Evolutionary conservation across 2,797 vertebrate species (phyloP).

Genomic region (Falco peregrinus): DNA sequence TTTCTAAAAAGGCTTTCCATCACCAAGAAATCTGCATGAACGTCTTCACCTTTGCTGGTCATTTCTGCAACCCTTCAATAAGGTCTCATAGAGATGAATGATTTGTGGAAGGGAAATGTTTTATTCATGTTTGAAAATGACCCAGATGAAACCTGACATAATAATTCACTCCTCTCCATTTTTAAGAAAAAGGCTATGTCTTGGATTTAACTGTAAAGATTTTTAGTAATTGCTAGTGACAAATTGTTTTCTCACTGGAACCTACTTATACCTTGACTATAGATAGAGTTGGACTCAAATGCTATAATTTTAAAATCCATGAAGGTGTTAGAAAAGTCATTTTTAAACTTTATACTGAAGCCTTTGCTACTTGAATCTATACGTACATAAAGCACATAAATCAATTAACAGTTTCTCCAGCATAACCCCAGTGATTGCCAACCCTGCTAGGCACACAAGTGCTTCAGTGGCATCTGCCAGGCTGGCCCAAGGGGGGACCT

Average conservation of each 20-base stretch:
- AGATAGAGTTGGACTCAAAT: neutral
- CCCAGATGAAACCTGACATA: conserved; percentile 32
- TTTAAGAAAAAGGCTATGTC: neutral
- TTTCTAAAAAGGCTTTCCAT: neutral
- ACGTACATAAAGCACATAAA: neutral
- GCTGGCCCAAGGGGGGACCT: neutral
- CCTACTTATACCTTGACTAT: neutral
- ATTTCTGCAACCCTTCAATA: conserved; percentile 23
- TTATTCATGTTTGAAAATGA: conserved; percentile 59
- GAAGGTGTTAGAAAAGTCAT: neutral
- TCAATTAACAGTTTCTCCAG: neutral
- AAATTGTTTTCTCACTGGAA: neutral
- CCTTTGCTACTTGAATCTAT: neutral
- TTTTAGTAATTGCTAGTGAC: neutral
- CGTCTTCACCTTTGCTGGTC: conserved; percentile 44
- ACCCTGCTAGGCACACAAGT: neutral
- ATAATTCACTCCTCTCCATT: conserved; percentile 34
- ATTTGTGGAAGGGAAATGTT: conserved; percentile 41
- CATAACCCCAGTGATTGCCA: neutral
- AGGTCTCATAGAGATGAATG: neutral
- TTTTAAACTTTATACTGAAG: neutral
- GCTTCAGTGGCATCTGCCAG: neutral
- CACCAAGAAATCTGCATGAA: neutral
- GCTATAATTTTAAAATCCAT: neutral
- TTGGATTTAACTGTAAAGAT: neutral